A percentile compares a stretch with the other conserved stretches of the same genome.
Conservation (phyloP, 2,888 invertebrate species). For the Ectemnius lituratus region DNA sequence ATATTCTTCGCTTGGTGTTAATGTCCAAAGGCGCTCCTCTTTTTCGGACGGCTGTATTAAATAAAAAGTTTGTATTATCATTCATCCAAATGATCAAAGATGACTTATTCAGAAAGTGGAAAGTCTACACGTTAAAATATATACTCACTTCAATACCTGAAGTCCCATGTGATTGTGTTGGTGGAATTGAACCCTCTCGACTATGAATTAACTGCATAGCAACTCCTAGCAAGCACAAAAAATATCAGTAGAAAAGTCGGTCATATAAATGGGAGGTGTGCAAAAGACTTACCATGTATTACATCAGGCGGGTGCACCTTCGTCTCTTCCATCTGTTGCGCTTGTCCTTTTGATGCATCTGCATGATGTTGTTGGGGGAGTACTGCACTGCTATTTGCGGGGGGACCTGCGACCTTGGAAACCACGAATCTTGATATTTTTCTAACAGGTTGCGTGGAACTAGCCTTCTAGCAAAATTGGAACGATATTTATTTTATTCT, state of each 20-base stretch:
- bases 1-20: conserved; percentile 76
- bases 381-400: conserved; percentile 54
- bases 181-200: conserved; percentile 72
- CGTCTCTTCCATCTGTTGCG: conserved; percentile 50
- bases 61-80: neutral
- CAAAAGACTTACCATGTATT: conserved; percentile 54
- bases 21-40: conserved; percentile 68
- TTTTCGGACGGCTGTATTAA: conserved; percentile 59
- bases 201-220: conserved; percentile 67
- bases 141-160: conserved; percentile 65
- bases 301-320: conserved; percentile 63
- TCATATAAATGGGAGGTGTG: neutral
- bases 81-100: no score
- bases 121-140: no score
- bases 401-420: conserved; percentile 76
- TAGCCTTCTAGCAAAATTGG: conserved; percentile 48
- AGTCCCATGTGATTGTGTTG: conserved; percentile 57
- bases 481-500: conserved; percentile 33
- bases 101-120: no score
- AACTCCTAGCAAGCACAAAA: conserved; percentile 47
- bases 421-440: conserved; percentile 91
- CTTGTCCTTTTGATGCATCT: conserved; percentile 40
- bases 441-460: conserved; percentile 79
- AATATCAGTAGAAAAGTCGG: conserved; percentile 1
- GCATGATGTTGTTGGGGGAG: conserved; percentile 50